A percentile compares a stretch with the other conserved stretches of the same genome.
These are phyloP conservation scores for Thecophora atra DNA, from an alignment of 2,888 invertebrate genomes.

Conservation along the genomic window DNA sequence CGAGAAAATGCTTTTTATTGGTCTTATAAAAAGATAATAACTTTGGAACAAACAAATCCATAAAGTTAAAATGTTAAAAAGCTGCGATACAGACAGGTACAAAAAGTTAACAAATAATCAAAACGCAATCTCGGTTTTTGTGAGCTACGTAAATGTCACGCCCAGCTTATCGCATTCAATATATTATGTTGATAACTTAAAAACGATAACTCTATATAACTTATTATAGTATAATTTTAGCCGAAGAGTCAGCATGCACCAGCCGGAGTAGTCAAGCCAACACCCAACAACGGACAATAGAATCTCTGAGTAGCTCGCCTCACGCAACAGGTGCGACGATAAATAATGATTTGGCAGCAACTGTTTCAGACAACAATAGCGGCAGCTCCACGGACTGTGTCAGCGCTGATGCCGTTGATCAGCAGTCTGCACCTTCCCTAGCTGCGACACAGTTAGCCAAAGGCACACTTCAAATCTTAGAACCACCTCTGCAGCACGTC, in stretches of 20 bases:
- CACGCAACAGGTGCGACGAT: neutral
- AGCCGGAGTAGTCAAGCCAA: constrained; percentile 21
- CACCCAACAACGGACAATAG: neutral
- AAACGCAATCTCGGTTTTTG: no score
- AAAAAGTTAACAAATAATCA: no score
- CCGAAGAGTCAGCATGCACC: constrained; percentile 33
- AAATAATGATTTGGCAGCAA: constrained; percentile 18
- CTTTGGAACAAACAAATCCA: no score
- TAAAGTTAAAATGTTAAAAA: no score
- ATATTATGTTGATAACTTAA: neutral
- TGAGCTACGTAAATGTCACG: no score
- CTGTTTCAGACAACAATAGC: neutral
- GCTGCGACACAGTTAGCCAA: constrained; percentile 55
- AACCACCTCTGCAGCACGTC: constrained; percentile 57
- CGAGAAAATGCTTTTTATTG: no score
- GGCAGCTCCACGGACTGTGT: neutral
- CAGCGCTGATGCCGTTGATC: no score
- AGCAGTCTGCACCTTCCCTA: constrained; percentile 44
- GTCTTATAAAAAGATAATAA: no score
- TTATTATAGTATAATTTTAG: constrained; percentile 36
- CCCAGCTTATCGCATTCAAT: neutral
- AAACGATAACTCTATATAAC: neutral
- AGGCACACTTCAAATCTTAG: constrained; percentile 57
- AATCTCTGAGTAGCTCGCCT: neutral
- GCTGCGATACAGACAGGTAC: no score